These are phyloP conservation scores for Caranx ignobilis DNA, from an alignment of 2,113 vertebrate genomes.

Conservation along the genomic window DNA sequence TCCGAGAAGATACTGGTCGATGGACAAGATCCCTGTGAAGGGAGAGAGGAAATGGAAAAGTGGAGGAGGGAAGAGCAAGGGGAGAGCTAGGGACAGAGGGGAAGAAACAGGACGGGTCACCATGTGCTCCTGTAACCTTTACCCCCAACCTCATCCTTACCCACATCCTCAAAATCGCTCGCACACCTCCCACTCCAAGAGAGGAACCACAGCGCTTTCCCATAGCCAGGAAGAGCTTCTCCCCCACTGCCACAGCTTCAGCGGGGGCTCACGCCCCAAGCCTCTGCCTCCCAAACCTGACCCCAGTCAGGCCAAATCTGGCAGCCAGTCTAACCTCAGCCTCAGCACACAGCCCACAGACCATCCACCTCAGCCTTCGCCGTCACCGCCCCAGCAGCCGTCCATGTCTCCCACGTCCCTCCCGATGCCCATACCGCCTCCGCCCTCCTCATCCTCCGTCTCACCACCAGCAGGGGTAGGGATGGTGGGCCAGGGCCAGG, in stretches of 20 bases:
- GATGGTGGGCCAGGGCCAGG: slow-evolving; percentile 72
- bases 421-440: slow-evolving; percentile 81
- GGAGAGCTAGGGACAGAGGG: slow-evolving; percentile 78
- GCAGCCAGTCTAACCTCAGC: slow-evolving; percentile 93
- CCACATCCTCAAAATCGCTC: slow-evolving; percentile 82
- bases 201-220: slow-evolving; percentile 78
- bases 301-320: slow-evolving; percentile 86
- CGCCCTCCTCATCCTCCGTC: slow-evolving; percentile 81
- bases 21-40: slow-evolving; percentile 92
- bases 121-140: slow-evolving; percentile 86
- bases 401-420: slow-evolving; percentile 83
- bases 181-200: slow-evolving; percentile 76
- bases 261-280: slow-evolving; percentile 80
- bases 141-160: slow-evolving; percentile 85
- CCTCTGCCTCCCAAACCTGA: slow-evolving; percentile 84
- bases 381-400: slow-evolving; percentile 80
- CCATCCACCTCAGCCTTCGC: slow-evolving; percentile 79
- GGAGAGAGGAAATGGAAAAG: slow-evolving; percentile 87
- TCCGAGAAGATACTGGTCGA: slow-evolving; percentile 91
- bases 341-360: slow-evolving; percentile 88
- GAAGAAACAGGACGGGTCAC: slow-evolving; percentile 80
- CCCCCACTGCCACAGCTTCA: slow-evolving; percentile 88
- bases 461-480: slow-evolving; percentile 77
- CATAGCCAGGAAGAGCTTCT: slow-evolving; percentile 91
- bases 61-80: slow-evolving; percentile 82